Conservation (phyloP, 2,113 vertebrate genomes). For the Psilopsiagon aymara region DNA sequence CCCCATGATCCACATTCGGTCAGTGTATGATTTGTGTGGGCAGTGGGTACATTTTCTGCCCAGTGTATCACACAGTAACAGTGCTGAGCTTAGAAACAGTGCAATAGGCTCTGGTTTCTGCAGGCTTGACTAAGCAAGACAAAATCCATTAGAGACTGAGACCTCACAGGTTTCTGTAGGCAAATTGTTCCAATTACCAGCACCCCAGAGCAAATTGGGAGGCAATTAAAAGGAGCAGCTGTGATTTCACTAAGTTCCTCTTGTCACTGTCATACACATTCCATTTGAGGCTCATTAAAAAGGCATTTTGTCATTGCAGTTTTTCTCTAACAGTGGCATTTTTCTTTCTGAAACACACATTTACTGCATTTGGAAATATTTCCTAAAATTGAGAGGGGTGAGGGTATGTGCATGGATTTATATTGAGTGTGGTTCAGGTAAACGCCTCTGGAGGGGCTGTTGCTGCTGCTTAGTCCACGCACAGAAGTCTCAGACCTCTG, state of each 20-base stretch:
- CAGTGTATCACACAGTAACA: background rate
- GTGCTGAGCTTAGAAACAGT: constrained; percentile 41
- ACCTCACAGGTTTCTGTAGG: constrained; percentile 71
- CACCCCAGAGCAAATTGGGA: constrained; percentile 75
- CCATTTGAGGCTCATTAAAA: background rate
- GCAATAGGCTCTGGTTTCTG: constrained; percentile 48
- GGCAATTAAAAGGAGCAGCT: constrained; percentile 72
- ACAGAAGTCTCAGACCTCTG: background rate
- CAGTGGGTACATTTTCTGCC: constrained; percentile 36
- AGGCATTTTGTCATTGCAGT: background rate
- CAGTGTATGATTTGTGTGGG: background rate
- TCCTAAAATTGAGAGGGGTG: background rate
- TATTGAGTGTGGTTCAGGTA: background rate
- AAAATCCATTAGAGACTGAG: constrained; percentile 76
- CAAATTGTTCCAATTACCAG: constrained; percentile 78
- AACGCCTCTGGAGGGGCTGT: background rate
- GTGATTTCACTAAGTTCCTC: constrained; percentile 20
- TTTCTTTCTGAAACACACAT: background rate
- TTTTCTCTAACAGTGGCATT: background rate
- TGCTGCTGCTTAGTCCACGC: background rate
- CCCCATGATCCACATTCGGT: constrained; percentile 15
- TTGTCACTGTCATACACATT: background rate
- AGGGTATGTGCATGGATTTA: background rate
- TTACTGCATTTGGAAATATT: background rate
- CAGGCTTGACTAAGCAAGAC: constrained; percentile 73